Conservation (phyloP, 2,888 invertebrate species). For the Noctuana brunneofusca region DNA sequence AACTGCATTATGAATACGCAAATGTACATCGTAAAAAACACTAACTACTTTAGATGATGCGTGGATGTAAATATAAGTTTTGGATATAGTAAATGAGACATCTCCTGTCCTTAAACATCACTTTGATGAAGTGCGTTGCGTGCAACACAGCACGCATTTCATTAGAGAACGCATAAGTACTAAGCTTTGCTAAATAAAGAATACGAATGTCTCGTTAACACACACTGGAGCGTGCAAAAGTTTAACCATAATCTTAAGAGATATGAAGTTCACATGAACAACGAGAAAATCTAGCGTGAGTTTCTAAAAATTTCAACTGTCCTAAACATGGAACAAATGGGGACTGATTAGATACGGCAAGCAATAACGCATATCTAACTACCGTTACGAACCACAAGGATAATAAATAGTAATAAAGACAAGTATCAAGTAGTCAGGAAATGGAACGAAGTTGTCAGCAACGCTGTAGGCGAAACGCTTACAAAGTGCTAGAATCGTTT, state of each 20-base stretch:
- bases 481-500: conserved; percentile 6
- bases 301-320: not conserved
- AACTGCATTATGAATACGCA: too few species aligned
- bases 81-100: conserved; percentile 25
- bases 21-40: too few species aligned
- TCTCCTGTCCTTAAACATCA: conserved; percentile 27
- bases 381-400: conserved; percentile 9
- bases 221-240: too few species aligned
- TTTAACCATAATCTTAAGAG: too few species aligned
- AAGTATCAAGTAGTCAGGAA: conserved; percentile 31
- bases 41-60: not conserved
- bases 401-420: conserved; percentile 26
- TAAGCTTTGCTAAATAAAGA: too few species aligned
- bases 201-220: too few species aligned
- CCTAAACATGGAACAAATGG: not conserved
- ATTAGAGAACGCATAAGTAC: not conserved
- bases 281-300: not conserved
- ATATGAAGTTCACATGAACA: not conserved
- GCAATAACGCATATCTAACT: conserved; percentile 8
- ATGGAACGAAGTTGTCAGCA: conserved; percentile 27
- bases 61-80: not conserved
- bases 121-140: conserved; percentile 14
- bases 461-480: conserved; percentile 20
- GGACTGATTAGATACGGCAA: not conserved
- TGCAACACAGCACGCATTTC: conserved; percentile 2